phyloP scores from a whole-genome alignment of 1,140 invertebrate genomes.

The Tetranychus cinnabarinus region DNA sequence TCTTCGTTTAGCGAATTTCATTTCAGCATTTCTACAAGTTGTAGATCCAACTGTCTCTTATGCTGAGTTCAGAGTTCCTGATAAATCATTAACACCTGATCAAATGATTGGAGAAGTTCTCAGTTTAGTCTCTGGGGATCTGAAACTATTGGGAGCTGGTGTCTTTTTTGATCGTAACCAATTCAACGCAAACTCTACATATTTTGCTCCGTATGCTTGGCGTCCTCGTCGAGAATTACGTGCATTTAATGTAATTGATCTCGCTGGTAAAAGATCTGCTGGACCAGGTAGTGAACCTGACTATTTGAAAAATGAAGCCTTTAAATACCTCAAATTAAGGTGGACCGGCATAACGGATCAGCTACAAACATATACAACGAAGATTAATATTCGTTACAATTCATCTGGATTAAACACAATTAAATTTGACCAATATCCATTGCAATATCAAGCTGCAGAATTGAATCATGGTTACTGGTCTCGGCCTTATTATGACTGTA shows the following conservation, averaged over 20 bases:
- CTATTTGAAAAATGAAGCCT: constrained; percentile 57
- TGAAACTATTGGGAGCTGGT: constrained; percentile 64
- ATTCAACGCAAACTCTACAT: constrained; percentile 37
- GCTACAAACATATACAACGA: constrained; percentile 71
- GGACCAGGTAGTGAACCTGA: background rate
- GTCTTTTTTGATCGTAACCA: constrained; percentile 88
- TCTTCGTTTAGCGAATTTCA: constrained; percentile 56
- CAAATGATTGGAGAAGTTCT: constrained; percentile 83
- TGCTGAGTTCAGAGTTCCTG: constrained; percentile 59
- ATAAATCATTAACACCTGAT: constrained; percentile 66
- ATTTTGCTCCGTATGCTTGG: constrained; percentile 84
- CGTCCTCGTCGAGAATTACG: constrained; percentile 52
- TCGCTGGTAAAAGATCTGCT: constrained; percentile 26
- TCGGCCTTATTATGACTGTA: constrained; percentile 76
- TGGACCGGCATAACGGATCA: constrained; percentile 83
- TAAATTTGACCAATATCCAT: constrained; percentile 71
- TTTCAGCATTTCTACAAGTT: constrained; percentile 34
- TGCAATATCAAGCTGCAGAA: constrained; percentile 55
- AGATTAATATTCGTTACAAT: constrained; percentile 72
- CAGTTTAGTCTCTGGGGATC: constrained; percentile 69
- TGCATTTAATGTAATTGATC: constrained; percentile 65
- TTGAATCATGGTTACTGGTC: constrained; percentile 77
- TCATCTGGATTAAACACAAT: constrained; percentile 52
- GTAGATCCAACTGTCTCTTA: constrained; percentile 83
- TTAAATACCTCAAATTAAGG: constrained; percentile 59